Conservation (phyloP, 2,797 vertebrate genomes). For the Ateles fusciceps region DNA sequence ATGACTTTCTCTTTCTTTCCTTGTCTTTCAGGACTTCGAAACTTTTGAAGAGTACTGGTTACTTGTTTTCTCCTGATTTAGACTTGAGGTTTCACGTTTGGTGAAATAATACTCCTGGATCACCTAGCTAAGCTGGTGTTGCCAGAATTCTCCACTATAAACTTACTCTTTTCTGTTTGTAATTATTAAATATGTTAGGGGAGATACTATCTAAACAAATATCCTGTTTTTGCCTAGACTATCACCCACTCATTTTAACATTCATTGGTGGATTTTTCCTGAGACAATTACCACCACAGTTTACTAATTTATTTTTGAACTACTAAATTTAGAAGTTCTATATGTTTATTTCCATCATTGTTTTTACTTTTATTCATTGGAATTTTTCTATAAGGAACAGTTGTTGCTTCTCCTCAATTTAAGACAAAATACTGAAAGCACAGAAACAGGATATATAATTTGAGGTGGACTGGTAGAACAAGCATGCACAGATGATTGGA, state of each 20-base stretch:
- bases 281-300: neutral
- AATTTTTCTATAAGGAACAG: constrained; percentile 13
- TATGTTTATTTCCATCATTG: neutral
- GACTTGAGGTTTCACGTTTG: neutral
- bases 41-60: neutral
- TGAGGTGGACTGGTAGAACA: neutral
- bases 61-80: neutral
- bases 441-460: neutral
- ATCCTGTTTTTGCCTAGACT: neutral
- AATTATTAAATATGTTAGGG: neutral
- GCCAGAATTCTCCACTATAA: neutral
- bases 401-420: neutral
- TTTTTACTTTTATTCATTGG: neutral
- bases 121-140: neutral
- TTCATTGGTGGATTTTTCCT: neutral
- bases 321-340: neutral
- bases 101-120: neutral
- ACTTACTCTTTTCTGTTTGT: neutral
- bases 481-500: neutral
- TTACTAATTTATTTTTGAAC: constrained; percentile 13
- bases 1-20: neutral
- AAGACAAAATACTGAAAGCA: neutral
- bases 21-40: neutral
- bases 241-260: constrained; percentile 15
- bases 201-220: neutral